Evolutionary conservation across 2,113 vertebrate genomes (phyloP).

Genomic region (Crypturellus undulatus): DNA sequence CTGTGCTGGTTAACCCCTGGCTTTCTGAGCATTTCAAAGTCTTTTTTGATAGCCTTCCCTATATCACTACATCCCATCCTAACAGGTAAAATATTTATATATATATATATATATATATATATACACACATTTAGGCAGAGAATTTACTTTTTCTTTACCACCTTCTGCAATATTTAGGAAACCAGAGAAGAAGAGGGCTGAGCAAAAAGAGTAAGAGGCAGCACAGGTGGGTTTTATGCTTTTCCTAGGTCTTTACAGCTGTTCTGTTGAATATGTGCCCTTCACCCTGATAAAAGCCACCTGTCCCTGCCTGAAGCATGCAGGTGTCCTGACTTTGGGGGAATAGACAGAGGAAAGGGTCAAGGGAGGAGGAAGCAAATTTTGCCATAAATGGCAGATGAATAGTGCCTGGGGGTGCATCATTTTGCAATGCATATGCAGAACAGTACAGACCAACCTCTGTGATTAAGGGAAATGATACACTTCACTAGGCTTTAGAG

Average conservation of each 20-base stretch:
- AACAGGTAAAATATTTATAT: not conserved
- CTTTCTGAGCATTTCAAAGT: not conserved
- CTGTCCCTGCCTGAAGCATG: not conserved
- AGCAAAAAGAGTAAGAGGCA: not conserved
- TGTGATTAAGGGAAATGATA: not conserved
- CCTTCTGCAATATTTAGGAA: not conserved
- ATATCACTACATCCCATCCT: rapidly evolving
- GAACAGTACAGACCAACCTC: not conserved
- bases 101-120: no score
- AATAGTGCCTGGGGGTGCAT: not conserved
- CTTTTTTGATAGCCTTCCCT: not conserved
- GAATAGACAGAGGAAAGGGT: not conserved
- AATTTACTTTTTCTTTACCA: not conserved
- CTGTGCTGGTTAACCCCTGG: not conserved
- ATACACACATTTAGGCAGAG: not conserved
- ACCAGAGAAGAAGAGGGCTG: not conserved
- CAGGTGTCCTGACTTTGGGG: not conserved
- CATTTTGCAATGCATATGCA: not conserved
- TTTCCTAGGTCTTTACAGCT: not conserved
- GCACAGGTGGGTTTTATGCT: not conserved
- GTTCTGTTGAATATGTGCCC: not conserved
- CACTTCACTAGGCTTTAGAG: not conserved
- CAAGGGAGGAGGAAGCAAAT: not conserved
- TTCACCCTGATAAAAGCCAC: not conserved
- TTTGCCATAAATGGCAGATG: not conserved